These are phyloP conservation scores for Knipowitschia caucasica DNA, from an alignment of 2,797 vertebrate genomes.

Conservation along the genomic window DNA sequence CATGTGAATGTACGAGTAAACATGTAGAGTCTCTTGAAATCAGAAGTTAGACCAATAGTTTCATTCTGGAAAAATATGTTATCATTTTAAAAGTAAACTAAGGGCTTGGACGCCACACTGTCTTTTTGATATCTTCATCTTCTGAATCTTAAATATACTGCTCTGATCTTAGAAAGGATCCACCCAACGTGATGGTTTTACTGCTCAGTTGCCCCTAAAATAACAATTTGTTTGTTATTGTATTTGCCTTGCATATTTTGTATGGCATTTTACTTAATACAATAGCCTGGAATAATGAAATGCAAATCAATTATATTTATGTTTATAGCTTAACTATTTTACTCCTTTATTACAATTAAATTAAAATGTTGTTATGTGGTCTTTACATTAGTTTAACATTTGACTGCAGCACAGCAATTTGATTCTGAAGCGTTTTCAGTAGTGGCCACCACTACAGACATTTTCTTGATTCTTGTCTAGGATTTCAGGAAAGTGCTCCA, in stretches of 20 bases:
- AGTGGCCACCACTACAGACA: conserved; percentile 27
- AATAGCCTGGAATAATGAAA: conserved; percentile 43
- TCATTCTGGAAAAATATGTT: conserved; percentile 38
- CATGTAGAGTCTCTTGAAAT: conserved; percentile 39
- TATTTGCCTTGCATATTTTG: conserved; percentile 17
- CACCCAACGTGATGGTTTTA: conserved; percentile 35
- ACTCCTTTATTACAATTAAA: conserved; percentile 14
- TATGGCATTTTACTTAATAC: conserved; percentile 49
- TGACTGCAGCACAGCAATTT: background rate
- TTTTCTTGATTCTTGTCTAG: conserved; percentile 34
- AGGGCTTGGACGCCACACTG: conserved; percentile 25
- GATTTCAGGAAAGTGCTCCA: conserved; percentile 33
- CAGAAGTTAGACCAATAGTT: conserved; percentile 34
- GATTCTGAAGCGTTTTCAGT: conserved; percentile 17
- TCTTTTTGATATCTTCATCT: conserved; percentile 38
- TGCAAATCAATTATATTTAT: conserved; percentile 61
- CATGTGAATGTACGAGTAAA: conserved; percentile 54
- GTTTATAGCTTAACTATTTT: conserved; percentile 26
- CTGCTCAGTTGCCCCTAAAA: conserved; percentile 25
- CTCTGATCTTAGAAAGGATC: conserved; percentile 1
- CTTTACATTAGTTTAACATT: conserved; percentile 30
- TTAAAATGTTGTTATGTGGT: conserved; percentile 15
- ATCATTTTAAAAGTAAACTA: conserved; percentile 32
- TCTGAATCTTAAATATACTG: conserved; percentile 31
- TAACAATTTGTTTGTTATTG: no score